Evolutionary conservation across 2,113 vertebrate genomes (phyloP).

Genomic region (Mugil cephalus): DNA sequence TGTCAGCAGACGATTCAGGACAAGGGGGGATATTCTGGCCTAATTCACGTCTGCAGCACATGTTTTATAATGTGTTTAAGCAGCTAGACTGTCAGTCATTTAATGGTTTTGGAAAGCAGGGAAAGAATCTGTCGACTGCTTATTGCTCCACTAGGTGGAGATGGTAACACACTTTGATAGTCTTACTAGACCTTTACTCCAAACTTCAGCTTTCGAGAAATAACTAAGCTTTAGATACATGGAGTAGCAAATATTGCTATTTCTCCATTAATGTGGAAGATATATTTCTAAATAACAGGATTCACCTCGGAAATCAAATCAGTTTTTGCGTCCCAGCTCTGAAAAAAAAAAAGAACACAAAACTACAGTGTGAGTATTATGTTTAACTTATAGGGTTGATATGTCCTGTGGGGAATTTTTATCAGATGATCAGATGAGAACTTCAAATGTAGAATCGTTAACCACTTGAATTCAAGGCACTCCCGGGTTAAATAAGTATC

Average conservation of each 20-base stretch:
- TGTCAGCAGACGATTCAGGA: background rate
- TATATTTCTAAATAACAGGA: constrained; percentile 26
- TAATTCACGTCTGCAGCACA: background rate
- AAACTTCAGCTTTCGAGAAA: background rate
- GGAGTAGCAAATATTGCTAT: background rate
- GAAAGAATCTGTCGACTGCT: background rate
- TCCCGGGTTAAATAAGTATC: too few relatives aligned
- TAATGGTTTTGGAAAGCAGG: background rate
- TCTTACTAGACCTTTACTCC: background rate
- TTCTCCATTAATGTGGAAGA: background rate
- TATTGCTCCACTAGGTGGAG: constrained; percentile 63
- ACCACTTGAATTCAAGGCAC: too few relatives aligned
- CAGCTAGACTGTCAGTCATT: background rate
- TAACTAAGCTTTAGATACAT: background rate
- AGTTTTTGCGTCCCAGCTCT: constrained; percentile 3
- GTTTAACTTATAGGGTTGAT: too few relatives aligned
- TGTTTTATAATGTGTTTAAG: background rate
- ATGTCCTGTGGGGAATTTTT: too few relatives aligned
- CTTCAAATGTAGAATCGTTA: background rate
- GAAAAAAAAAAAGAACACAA: background rate
- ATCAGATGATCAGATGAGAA: background rate
- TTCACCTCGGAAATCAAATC: too few relatives aligned
- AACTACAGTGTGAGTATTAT: background rate
- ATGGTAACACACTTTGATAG: constrained; percentile 26
- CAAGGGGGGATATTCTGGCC: background rate